Evolutionary conservation across 2,888 invertebrate species (phyloP).

Genomic region (Andrena minutula): DNA sequence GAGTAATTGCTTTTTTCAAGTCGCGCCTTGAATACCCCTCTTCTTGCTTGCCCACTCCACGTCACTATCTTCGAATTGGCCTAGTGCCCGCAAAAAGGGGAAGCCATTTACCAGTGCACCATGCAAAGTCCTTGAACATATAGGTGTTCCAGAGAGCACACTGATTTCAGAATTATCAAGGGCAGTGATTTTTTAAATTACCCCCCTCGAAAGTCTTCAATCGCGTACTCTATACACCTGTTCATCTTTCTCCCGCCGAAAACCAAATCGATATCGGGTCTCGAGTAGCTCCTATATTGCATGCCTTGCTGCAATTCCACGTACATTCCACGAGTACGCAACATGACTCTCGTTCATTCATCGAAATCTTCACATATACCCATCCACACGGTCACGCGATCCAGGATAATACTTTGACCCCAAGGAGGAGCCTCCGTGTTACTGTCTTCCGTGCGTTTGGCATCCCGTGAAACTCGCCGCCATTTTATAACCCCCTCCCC

Average conservation of each 20-base stretch:
- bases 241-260: constrained; percentile 20
- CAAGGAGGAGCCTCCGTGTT: constrained; percentile 47
- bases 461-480: constrained; percentile 4
- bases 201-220: no score
- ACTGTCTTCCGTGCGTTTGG: constrained; percentile 32
- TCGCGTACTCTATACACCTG: neutral
- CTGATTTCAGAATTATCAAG: neutral
- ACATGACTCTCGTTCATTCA: constrained; percentile 65
- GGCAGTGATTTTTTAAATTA: no score
- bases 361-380: constrained; percentile 42
- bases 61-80: constrained; percentile 23
- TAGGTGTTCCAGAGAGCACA: neutral
- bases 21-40: constrained; percentile 19
- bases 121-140: neutral
- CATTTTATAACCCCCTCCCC: neutral
- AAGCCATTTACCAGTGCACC: constrained; percentile 11
- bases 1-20: constrained; percentile 75
- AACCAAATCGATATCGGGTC: constrained; percentile 1
- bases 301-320: constrained; percentile 37
- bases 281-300: constrained; percentile 26
- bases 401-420: constrained; percentile 55
- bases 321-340: constrained; percentile 29
- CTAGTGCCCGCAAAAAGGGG: constrained; percentile 16
- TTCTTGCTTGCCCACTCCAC: constrained; percentile 36
- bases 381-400: constrained; percentile 65